Conservation (phyloP, 2,113 vertebrate genomes). For the Sprattus sprattus region DNA sequence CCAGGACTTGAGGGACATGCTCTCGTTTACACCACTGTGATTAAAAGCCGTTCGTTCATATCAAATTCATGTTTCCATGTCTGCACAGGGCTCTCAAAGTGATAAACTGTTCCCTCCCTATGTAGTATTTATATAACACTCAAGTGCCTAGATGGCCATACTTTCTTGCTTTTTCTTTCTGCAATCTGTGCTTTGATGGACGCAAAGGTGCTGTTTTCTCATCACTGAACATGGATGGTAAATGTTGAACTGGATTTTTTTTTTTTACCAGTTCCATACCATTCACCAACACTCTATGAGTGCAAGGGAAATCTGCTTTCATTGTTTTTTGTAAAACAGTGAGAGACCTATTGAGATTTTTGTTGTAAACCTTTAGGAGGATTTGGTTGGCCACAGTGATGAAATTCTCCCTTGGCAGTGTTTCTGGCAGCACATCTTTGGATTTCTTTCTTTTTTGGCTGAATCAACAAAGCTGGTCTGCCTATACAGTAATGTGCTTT, state of each 20-base stretch:
- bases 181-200: no score
- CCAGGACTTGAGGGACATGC: not conserved
- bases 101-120: not conserved
- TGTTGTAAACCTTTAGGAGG: not conserved
- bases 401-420: not conserved
- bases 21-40: conserved; percentile 27
- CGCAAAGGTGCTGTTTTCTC: no score
- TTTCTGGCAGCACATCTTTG: not conserved
- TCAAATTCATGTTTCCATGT: not conserved
- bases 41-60: conserved; percentile 34
- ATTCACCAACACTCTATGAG: not conserved
- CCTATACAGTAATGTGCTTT: not conserved
- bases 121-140: conserved; percentile 26
- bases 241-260: not conserved
- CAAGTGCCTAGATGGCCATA: not conserved
- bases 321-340: not conserved
- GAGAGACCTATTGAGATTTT: not conserved
- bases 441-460: not conserved
- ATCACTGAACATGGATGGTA: no score
- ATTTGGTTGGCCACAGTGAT: not conserved
- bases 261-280: not conserved
- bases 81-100: conserved; percentile 14
- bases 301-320: not conserved
- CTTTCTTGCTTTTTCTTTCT: not conserved
- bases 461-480: not conserved